phyloP scores from a whole-genome alignment of 1,140 invertebrate species.

The Leptinotarsa undecemlineata region DNA sequence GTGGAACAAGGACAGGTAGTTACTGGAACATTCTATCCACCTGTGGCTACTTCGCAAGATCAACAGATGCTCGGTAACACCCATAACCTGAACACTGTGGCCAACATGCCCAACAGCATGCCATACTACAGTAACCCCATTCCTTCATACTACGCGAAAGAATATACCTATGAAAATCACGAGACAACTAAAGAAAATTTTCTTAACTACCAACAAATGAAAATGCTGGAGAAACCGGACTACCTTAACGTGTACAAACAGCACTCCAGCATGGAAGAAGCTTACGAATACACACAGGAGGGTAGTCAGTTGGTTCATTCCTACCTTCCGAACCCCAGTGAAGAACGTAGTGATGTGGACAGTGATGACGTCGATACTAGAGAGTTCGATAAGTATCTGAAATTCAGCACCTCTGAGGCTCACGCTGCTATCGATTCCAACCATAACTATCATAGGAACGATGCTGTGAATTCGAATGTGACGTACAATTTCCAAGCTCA shows the following conservation, averaged over 20 bases:
- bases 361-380: conserved; percentile 64
- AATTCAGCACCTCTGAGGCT: conserved; percentile 59
- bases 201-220: conserved; percentile 35
- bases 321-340: conserved; percentile 52
- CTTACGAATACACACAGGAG: conserved; percentile 58
- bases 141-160: conserved; percentile 36
- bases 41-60: conserved; percentile 77
- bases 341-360: conserved; percentile 52
- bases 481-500: conserved; percentile 52
- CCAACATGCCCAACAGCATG: conserved; percentile 29
- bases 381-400: conserved; percentile 70
- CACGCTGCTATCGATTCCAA: conserved; percentile 61
- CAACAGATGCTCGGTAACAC: conserved; percentile 63
- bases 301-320: conserved; percentile 52
- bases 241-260: conserved; percentile 42
- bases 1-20: conserved; percentile 76
- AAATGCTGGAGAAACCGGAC: conserved; percentile 40
- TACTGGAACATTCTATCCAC: conserved; percentile 84
- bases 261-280: conserved; percentile 31
- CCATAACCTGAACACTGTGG: conserved; percentile 39
- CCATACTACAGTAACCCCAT: conserved; percentile 31
- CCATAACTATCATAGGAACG: conserved; percentile 59
- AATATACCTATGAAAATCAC: conserved; percentile 43
- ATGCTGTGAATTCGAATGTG: conserved; percentile 46
- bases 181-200: conserved; percentile 37